A percentile compares a stretch with the other conserved stretches of the same genome.
phyloP scores from a whole-genome alignment of 2,113 vertebrate species.

The Scophthalmus maximus region DNA sequence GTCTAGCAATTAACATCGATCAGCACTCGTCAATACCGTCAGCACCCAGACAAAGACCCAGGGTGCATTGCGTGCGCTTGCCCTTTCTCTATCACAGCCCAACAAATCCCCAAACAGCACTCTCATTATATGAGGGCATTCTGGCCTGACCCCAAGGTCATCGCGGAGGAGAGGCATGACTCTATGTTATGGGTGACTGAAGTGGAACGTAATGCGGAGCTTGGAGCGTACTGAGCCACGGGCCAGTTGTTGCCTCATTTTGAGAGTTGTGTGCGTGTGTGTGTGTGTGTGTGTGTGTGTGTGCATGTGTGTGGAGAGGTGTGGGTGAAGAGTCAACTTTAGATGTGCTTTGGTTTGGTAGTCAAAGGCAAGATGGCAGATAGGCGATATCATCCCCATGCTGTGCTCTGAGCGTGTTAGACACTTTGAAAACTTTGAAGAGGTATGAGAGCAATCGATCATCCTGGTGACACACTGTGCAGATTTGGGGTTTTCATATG shows the following conservation, averaged over 20 bases:
- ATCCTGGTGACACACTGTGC: constrained; percentile 56
- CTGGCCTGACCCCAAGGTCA: constrained; percentile 81
- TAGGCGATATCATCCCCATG: constrained; percentile 44
- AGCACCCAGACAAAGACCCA: constrained; percentile 83
- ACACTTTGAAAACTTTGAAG: constrained; percentile 65
- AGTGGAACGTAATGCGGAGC: constrained; percentile 54
- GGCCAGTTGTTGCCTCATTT: constrained; percentile 64
- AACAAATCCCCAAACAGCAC: constrained; percentile 81
- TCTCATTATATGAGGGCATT: constrained; percentile 81
- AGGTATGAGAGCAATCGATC: constrained; percentile 72
- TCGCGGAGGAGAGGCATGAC: constrained; percentile 56
- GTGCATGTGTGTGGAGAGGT: constrained; percentile 33
- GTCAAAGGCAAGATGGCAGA: constrained; percentile 63
- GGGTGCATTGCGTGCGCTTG: constrained; percentile 76
- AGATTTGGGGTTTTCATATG: constrained; percentile 69
- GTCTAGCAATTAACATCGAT: constrained; percentile 87
- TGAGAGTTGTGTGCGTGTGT: constrained; percentile 37
- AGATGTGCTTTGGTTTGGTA: constrained; percentile 39
- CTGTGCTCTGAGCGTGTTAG: constrained; percentile 49
- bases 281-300: constrained; percentile 35
- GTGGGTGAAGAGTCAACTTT: constrained; percentile 51
- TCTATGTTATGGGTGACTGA: constrained; percentile 67
- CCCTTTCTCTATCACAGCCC: constrained; percentile 78
- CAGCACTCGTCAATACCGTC: constrained; percentile 82
- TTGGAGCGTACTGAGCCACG: constrained; percentile 21